These are phyloP conservation scores for Carcinoscorpius rotundicauda DNA, from an alignment of 1,140 invertebrate genomes.

Conservation along the genomic window DNA sequence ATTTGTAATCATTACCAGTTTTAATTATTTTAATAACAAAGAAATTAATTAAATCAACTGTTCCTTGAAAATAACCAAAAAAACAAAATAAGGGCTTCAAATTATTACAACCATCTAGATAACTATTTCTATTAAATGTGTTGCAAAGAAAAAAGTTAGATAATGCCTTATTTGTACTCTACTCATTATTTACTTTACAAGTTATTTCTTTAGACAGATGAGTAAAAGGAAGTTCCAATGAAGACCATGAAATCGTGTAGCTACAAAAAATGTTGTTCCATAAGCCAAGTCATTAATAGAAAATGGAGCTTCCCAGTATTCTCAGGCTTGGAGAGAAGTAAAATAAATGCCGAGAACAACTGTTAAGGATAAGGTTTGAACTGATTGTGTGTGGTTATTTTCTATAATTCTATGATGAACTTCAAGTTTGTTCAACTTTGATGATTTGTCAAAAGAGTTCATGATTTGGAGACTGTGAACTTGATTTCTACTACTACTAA, in stretches of 20 bases:
- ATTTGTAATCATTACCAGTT: no score
- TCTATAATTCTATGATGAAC: conserved; percentile 43
- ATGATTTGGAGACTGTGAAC: no score
- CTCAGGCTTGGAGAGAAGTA: conserved; percentile 31
- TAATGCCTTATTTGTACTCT: no score
- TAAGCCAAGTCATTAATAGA: conserved; percentile 46
- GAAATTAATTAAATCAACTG: no score
- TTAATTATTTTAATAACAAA: no score
- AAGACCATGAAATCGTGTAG: conserved; percentile 44
- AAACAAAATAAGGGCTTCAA: no score
- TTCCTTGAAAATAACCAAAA: no score
- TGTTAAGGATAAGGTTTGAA: conserved; percentile 38
- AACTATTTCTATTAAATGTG: no score
- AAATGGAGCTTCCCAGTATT: conserved; percentile 39
- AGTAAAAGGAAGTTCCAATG: conserved; percentile 50
- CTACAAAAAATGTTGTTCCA: conserved; percentile 53
- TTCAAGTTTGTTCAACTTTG: conserved; percentile 43
- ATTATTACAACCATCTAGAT: no score
- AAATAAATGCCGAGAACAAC: conserved; percentile 44
- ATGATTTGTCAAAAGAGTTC: conserved; percentile 23
- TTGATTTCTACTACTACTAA: no score
- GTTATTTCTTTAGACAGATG: conserved; percentile 28
- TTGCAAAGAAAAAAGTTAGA: no score
- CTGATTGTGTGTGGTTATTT: conserved; percentile 35
- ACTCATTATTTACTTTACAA: no score